Evolutionary conservation across 2,797 vertebrate genomes (phyloP).

Genomic region (Novumbra hubbsi): DNA sequence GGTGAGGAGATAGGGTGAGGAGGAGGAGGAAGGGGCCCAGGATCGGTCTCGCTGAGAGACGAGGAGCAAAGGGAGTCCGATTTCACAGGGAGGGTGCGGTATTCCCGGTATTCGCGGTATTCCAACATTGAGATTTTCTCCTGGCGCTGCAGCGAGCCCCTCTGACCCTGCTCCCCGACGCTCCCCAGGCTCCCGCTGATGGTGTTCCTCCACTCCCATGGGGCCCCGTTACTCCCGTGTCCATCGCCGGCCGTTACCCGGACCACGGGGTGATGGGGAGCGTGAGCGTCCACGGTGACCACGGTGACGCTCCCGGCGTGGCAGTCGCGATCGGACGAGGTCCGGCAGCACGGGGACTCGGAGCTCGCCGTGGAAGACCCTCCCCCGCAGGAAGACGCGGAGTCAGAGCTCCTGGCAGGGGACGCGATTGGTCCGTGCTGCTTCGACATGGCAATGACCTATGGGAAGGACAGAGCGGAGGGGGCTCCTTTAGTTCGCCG

Average conservation of each 20-base stretch:
- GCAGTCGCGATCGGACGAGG: conserved; percentile 87
- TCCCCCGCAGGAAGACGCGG: conserved; percentile 79
- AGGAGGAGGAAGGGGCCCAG: conserved; percentile 65
- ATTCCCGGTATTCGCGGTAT: conserved; percentile 78
- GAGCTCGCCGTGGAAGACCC: conserved; percentile 87
- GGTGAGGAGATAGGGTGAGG: conserved; percentile 62
- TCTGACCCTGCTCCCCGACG: conserved; percentile 71
- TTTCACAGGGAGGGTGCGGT: conserved; percentile 74
- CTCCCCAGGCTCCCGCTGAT: conserved; percentile 69
- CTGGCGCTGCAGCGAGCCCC: conserved; percentile 66
- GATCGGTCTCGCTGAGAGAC: conserved; percentile 75
- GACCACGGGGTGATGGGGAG: conserved; percentile 90
- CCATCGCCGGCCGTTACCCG: conserved; percentile 83
- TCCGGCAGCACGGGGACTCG: conserved; percentile 91
- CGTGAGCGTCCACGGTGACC: conserved; percentile 89
- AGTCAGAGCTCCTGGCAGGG: conserved; percentile 82
- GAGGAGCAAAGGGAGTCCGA: conserved; percentile 80
- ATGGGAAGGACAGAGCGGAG: conserved; percentile 26
- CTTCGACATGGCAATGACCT: conserved; percentile 95
- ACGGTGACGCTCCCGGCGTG: conserved; percentile 88
- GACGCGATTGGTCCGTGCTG: conserved; percentile 70
- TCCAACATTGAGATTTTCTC: conserved; percentile 69
- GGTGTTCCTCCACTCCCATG: conserved; percentile 89
- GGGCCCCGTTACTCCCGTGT: conserved; percentile 81
- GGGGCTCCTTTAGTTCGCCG: no score